These are phyloP conservation scores for Sciurus niger DNA, from an alignment of 2,113 vertebrate species.

Conservation along the genomic window DNA sequence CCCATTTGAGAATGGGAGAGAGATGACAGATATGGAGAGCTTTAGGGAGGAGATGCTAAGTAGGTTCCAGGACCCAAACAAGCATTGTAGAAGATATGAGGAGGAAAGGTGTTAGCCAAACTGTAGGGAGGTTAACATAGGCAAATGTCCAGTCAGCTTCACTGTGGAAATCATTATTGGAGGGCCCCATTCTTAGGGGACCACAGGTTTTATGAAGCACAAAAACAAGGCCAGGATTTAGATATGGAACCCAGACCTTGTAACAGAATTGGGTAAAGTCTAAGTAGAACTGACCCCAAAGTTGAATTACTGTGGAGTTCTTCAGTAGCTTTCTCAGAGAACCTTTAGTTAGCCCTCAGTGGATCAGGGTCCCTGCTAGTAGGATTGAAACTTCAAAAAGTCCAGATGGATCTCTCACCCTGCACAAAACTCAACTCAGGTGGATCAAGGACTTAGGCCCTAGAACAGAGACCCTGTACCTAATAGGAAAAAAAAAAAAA, in stretches of 20 bases:
- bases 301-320: not conserved
- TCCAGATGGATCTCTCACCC: not conserved
- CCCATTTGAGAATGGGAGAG: not conserved
- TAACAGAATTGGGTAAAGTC: not conserved
- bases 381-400: not conserved
- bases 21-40: not conserved
- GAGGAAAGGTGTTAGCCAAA: not conserved
- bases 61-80: not conserved
- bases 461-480: too few species aligned
- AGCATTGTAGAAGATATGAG: not conserved
- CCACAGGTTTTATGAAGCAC: not conserved
- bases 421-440: too few species aligned
- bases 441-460: too few species aligned
- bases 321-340: not conserved
- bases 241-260: not conserved
- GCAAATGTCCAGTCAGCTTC: not conserved
- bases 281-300: slow-evolving; percentile 1
- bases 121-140: not conserved
- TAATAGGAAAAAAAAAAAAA: too few species aligned
- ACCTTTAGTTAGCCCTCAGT: not conserved
- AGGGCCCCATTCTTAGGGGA: not conserved
- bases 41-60: not conserved
- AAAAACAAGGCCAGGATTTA: not conserved
- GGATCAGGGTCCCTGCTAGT: not conserved
- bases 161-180: not conserved